phyloP scores from a whole-genome alignment of 2,888 invertebrate species.

The Drosophila bunnanda region DNA sequence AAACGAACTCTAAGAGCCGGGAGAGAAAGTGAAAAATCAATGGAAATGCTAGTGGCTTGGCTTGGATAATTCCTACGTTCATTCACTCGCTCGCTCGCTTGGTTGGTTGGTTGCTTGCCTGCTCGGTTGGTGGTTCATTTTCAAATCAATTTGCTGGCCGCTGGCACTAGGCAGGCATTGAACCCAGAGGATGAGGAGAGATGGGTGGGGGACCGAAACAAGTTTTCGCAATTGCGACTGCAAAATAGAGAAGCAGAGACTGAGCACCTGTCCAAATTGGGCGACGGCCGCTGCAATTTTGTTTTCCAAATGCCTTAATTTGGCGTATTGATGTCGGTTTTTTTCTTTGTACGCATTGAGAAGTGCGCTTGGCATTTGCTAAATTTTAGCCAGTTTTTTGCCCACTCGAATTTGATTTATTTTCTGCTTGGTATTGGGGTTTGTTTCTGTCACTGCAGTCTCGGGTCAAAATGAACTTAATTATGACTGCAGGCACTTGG shows the following conservation, averaged over 20 bases:
- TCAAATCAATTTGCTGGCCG: constrained; percentile 62
- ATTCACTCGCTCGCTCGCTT: constrained; percentile 28
- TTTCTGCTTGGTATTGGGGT: not conserved
- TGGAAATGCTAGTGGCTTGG: constrained; percentile 41
- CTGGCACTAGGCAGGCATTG: constrained; percentile 61
- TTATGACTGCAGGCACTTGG: constrained; percentile 27
- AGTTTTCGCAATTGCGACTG: constrained; percentile 51
- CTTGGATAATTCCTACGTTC: constrained; percentile 39
- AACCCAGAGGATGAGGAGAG: constrained; percentile 43
- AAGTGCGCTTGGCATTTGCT: constrained; percentile 31
- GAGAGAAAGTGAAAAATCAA: constrained; percentile 75
- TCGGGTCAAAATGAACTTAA: constrained; percentile 24
- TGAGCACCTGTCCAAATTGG: constrained; percentile 61
- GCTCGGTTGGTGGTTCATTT: constrained; percentile 17
- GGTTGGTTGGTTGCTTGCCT: constrained; percentile 6
- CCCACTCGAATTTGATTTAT: constrained; percentile 4
- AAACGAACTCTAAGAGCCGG: constrained; percentile 24
- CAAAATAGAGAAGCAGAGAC: constrained; percentile 17
- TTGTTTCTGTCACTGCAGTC: constrained; percentile 3
- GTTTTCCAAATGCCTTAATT: constrained; percentile 52
- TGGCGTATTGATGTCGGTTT: constrained; percentile 46
- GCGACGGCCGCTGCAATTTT: constrained; percentile 41
- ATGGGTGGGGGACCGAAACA: constrained; percentile 39
- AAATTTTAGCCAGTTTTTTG: not conserved
- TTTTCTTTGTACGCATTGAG: constrained; percentile 20